Percentiles rank a stretch among this genome's conserved stretches.
These are phyloP conservation scores for Oreochromis spilurus DNA, from an alignment of 2,113 vertebrate genomes.

Conservation along the genomic window DNA sequence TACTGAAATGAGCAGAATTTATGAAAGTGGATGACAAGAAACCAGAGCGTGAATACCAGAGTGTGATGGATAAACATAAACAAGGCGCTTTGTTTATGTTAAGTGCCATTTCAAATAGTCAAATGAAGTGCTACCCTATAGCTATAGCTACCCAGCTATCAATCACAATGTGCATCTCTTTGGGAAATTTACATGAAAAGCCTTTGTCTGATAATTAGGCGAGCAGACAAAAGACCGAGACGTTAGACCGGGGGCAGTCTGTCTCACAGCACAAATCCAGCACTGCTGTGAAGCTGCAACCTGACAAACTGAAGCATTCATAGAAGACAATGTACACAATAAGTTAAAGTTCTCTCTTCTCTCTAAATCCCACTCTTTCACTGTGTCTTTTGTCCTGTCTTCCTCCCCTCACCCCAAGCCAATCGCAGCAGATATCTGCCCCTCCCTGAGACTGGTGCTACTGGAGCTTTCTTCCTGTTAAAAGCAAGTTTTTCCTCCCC, in stretches of 20 bases:
- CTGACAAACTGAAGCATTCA: not conserved
- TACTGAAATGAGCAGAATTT: conserved; percentile 55
- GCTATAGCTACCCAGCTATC: not conserved
- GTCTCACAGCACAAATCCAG: not conserved
- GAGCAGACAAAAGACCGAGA: not conserved
- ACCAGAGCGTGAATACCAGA: not conserved
- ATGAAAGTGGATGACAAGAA: conserved; percentile 51
- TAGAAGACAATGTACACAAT: not conserved
- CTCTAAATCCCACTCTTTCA: not conserved
- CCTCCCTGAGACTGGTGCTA: not conserved
- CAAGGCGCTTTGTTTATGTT: not conserved
- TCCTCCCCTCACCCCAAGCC: not conserved
- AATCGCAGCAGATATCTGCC: not conserved
- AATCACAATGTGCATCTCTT: not conserved
- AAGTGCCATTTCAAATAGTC: not conserved
- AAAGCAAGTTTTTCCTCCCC: not conserved
- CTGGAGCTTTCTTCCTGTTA: not conserved
- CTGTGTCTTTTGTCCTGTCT: not conserved
- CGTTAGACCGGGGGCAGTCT: not conserved
- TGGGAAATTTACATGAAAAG: conserved; percentile 1
- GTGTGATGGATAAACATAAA: not conserved
- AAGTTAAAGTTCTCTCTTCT: not conserved
- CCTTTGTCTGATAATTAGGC: conserved; percentile 9
- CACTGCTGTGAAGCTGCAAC: not conserved
- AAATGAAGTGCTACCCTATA: not conserved